Evolutionary conservation across 2,888 invertebrate species (phyloP), one percentile per base, ranked within the genome.

Genomic region (Eudasyphora cyanicolor): DNA sequence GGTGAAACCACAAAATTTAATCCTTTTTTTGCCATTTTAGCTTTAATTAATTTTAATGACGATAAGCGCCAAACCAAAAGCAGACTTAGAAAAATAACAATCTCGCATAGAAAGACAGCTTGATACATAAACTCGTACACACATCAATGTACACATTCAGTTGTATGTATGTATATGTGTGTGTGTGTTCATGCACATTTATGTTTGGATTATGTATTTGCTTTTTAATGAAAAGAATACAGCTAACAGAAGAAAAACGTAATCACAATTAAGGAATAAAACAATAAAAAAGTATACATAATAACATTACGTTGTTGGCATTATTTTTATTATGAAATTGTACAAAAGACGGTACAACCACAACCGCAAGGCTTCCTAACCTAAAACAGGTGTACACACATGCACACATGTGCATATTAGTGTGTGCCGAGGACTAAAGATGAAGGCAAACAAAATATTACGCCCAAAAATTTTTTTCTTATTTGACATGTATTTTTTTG

Each of bases 41-140:
- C 88, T 88, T 87, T 88, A 89, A 90, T 90, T 89, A 89, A 88
- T 89, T 89, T 90, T 89, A 89, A 89, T 89, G 87, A 88, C 86
- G 86, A 86, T 84, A 87, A 89, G 84, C 86, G 84, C 86, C 82
- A n/a, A n/a, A 67, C 51, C 67, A 82, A 79, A 80, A 75, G 76
- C 49, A 60, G 38, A 70, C 57, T 57, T 57, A 57, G 7, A 24
- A 51, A 69, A 29, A 57, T 12, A 7, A 57, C 27, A 24, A 24
- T 3, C 12, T 12, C 57, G 1, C 27, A 38, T 21, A 17, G 12
- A 57, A 42, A 57, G 3, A 35, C 32, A 35, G 8, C 1, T 19
- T 19, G 14, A 67, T 29, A 38, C 54, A 62, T 75, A 78, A 60
- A 71, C 70, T 76, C 29, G 75, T 12, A 78, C 45, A 67, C 21